Conservation (phyloP, 2,113 vertebrate species). For the Solenodon paradoxus region DNA sequence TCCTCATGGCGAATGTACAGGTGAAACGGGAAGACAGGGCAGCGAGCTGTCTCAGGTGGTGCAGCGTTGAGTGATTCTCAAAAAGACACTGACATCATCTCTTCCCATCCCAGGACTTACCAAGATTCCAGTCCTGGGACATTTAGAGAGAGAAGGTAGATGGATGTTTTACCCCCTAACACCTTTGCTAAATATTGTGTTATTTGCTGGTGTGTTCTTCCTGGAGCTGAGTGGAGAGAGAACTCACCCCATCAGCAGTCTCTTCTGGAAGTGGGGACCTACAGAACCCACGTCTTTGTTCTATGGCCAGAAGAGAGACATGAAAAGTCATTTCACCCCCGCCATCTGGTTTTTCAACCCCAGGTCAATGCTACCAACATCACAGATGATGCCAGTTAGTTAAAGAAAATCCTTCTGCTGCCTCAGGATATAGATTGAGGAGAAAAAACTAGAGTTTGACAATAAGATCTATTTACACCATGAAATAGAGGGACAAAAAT, state of each 20-base stretch:
- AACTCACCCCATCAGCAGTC: too few species aligned
- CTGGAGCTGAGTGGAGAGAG: too few species aligned
- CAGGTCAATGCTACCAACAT: constrained; percentile 31
- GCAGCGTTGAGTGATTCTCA: not conserved
- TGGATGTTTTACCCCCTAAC: too few species aligned
- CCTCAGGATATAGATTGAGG: not conserved
- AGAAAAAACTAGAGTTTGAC: constrained; percentile 24
- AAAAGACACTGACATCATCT: not conserved
- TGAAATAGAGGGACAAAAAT: not conserved
- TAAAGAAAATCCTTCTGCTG: not conserved
- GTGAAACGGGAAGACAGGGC: not conserved
- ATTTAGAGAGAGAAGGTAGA: not conserved
- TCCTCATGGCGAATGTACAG: not conserved
- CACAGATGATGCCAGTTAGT: constrained; percentile 33
- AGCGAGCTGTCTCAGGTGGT: not conserved
- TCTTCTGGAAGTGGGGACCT: not conserved
- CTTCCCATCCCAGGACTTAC: not conserved
- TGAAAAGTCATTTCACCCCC: constrained; percentile 38
- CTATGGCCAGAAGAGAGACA: constrained; percentile 17
- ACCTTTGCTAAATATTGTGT: not conserved
- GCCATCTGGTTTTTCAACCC: constrained; percentile 59
- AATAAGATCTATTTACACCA: not conserved
- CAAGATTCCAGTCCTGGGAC: not conserved
- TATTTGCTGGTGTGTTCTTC: not conserved
- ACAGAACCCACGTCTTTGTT: constrained; percentile 49